Conservation (phyloP, 1,140 invertebrate species). For the Lepidurus apus region DNA sequence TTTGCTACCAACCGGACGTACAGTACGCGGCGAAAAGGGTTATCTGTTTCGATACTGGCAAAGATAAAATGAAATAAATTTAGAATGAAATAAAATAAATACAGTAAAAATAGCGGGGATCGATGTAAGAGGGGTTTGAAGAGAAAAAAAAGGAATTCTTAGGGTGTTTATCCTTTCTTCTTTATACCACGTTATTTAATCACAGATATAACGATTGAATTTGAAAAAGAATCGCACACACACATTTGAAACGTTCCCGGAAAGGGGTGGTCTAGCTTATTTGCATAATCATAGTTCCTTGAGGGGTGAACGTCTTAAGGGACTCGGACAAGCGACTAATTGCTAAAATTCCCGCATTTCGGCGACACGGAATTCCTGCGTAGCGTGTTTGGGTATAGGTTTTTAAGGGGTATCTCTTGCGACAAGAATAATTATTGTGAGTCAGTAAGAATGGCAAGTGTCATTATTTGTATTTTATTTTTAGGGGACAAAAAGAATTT, state of each 20-base stretch:
- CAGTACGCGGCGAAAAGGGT: too few relatives aligned
- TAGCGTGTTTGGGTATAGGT: too few relatives aligned
- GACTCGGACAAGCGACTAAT: slow-evolving; percentile 21
- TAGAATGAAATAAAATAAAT: too few relatives aligned
- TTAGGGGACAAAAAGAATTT: not conserved
- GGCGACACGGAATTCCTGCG: slow-evolving; percentile 2
- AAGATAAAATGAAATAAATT: too few relatives aligned
- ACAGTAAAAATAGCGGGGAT: too few relatives aligned
- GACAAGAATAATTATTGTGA: not conserved
- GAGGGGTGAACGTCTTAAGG: slow-evolving; percentile 7
- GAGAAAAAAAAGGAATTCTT: too few relatives aligned
- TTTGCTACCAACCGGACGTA: not conserved
- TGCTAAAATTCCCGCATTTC: slow-evolving; percentile 5
- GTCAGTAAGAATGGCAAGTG: not conserved
- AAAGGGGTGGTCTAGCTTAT: not conserved
- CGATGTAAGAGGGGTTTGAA: too few relatives aligned
- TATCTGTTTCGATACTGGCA: too few relatives aligned
- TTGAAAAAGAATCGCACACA: not conserved
- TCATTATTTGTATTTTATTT: not conserved
- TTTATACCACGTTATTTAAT: not conserved
- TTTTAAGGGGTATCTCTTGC: not conserved
- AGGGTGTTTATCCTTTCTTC: too few relatives aligned
- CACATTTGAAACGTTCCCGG: not conserved
- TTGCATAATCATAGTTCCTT: slow-evolving; percentile 1
- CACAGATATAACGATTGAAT: not conserved